Evolutionary conservation across 1,140 invertebrate species (phyloP).

Genomic region (Scaptomyza hsui): DNA sequence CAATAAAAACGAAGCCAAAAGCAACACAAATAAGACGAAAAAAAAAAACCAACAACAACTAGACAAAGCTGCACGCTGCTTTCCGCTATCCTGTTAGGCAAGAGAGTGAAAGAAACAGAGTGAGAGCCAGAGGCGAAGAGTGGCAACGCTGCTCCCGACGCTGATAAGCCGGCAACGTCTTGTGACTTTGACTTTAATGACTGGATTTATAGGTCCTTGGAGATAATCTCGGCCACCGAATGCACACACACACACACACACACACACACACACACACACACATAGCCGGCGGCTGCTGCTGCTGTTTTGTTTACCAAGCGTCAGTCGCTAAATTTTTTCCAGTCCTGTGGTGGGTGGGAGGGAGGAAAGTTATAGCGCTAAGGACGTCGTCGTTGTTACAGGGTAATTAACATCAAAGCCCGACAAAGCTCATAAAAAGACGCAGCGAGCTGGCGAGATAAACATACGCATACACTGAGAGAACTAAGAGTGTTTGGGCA

Average conservation of each 20-base stretch:
- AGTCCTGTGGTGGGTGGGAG: conserved; percentile 1
- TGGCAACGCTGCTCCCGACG: conserved; percentile 45
- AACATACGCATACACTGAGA: conserved; percentile 46
- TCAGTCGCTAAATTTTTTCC: conserved; percentile 6
- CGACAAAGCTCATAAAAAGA: conserved; percentile 82
- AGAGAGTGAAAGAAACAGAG: neutral
- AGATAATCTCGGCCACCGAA: conserved; percentile 77
- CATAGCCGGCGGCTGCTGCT: conserved; percentile 25
- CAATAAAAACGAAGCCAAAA: conserved; percentile 30
- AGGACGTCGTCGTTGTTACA: conserved; percentile 70
- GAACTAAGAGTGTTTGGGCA: neutral
- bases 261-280: conserved; percentile 16
- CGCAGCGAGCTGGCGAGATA: conserved; percentile 69
- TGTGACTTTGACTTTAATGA: conserved; percentile 84
- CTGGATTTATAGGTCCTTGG: conserved; percentile 84
- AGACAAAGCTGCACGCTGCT: conserved; percentile 11
- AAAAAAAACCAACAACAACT: conserved; percentile 11
- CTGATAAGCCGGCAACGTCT: conserved; percentile 78
- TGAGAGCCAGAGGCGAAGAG: conserved; percentile 13
- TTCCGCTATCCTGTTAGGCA: neutral
- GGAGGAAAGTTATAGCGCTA: conserved; percentile 25
- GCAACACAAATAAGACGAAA: neutral
- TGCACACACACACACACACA: conserved; percentile 39
- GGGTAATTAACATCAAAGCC: conserved; percentile 83
- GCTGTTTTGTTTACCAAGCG: conserved; percentile 73